Evolutionary conservation across 1,140 invertebrate genomes (phyloP).

Genomic region (Drosophila arawakana): DNA sequence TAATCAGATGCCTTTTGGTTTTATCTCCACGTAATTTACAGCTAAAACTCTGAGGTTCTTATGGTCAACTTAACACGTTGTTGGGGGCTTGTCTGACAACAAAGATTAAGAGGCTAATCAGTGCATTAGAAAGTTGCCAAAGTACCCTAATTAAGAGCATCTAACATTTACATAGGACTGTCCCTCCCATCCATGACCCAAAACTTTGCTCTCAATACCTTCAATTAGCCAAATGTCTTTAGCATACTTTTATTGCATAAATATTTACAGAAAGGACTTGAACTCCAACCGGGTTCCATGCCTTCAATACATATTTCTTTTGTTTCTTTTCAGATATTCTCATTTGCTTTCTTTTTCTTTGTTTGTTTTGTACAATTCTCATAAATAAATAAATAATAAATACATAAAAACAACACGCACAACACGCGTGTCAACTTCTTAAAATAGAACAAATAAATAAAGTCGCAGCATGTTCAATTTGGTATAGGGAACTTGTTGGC

Average conservation of each 20-base stretch:
- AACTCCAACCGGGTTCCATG: constrained; percentile 18
- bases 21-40: not conserved
- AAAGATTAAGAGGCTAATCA: constrained; percentile 25
- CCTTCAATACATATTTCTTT: constrained; percentile 40
- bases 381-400: constrained; percentile 62
- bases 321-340: constrained; percentile 20
- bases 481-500: constrained; percentile 7
- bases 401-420: constrained; percentile 69
- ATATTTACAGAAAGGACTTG: constrained; percentile 64
- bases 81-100: not conserved
- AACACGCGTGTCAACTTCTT: constrained; percentile 57
- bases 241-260: constrained; percentile 67
- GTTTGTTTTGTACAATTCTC: constrained; percentile 70
- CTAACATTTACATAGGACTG: constrained; percentile 41
- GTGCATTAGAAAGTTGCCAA: constrained; percentile 50
- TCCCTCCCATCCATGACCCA: not conserved
- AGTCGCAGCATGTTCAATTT: constrained; percentile 48
- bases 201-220: constrained; percentile 44
- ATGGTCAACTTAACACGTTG: constrained; percentile 2
- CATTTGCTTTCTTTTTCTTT: constrained; percentile 33
- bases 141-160: constrained; percentile 46
- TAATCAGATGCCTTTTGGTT: not conserved
- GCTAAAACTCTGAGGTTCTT: not conserved
- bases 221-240: constrained; percentile 62
- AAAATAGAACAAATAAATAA: constrained; percentile 73